A percentile compares a stretch with the other conserved stretches of the same genome.
phyloP scores from a whole-genome alignment of 2,797 vertebrate species.

The Mus minutoides region DNA sequence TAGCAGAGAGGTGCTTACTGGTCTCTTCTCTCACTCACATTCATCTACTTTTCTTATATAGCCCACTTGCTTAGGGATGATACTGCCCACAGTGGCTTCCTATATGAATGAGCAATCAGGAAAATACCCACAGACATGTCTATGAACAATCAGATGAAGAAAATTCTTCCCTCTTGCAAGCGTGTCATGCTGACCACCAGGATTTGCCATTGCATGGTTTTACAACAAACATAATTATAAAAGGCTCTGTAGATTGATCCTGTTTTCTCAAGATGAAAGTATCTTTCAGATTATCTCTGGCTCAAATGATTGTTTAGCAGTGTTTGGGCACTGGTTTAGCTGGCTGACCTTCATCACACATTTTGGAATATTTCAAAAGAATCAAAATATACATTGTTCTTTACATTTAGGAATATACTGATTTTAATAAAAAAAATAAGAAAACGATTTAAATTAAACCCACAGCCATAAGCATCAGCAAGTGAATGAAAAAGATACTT shows the following conservation, averaged over 20 bases:
- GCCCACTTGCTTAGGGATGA: neutral
- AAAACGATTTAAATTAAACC: slow-evolving; percentile 46
- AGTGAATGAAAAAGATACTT: neutral
- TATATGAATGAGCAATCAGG: neutral
- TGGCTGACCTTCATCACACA: neutral
- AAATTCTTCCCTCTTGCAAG: neutral
- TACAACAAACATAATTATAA: neutral
- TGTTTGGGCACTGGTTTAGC: neutral
- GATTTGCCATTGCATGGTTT: neutral
- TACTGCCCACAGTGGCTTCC: neutral
- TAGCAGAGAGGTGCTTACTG: neutral
- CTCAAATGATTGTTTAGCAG: neutral
- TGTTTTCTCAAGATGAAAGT: slow-evolving; percentile 28
- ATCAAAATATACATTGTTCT: slow-evolving; percentile 27
- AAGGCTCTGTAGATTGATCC: neutral
- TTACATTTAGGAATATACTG: neutral
- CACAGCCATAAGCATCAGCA: slow-evolving; percentile 3
- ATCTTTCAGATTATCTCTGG: slow-evolving; percentile 1
- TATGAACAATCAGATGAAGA: neutral
- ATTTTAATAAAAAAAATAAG: slow-evolving; percentile 24
- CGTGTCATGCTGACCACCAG: neutral
- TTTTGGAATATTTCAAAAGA: neutral
- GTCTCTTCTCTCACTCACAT: neutral
- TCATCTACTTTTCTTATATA: neutral
- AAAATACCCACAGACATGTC: neutral